A percentile compares a stretch with the other conserved stretches of the same genome.
phyloP scores from a whole-genome alignment of 2,888 invertebrate genomes.

The Polia nebulosa region DNA sequence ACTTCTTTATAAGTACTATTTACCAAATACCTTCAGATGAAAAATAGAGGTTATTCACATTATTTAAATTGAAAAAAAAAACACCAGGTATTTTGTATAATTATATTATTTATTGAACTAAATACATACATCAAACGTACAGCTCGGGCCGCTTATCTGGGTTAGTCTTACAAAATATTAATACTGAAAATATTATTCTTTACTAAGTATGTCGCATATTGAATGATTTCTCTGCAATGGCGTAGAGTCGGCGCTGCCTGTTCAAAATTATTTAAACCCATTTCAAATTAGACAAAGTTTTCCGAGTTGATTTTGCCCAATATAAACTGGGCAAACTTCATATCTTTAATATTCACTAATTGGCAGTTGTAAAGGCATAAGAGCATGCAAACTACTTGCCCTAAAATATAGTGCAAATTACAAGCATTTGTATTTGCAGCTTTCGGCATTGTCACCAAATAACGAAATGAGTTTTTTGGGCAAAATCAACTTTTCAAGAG shows the following conservation, averaged over 20 bases:
- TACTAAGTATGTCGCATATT: constrained; percentile 49
- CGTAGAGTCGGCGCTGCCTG: constrained; percentile 1
- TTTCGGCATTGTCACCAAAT: neutral
- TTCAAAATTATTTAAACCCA: no score
- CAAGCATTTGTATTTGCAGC: no score
- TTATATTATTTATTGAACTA: constrained; percentile 64
- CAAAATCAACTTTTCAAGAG: constrained; percentile 10
- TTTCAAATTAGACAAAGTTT: neutral
- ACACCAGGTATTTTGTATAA: constrained; percentile 7
- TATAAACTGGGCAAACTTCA: neutral
- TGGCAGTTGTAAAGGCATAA: no score
- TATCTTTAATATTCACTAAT: no score
- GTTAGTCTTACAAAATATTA: constrained; percentile 73
- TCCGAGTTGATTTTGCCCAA: neutral
- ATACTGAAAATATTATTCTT: constrained; percentile 70
- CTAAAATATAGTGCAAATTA: no score
- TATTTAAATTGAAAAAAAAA: constrained; percentile 5
- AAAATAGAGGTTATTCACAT: no score
- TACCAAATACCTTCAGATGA: no score
- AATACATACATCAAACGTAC: constrained; percentile 65
- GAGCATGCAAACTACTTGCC: no score
- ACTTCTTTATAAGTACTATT: no score
- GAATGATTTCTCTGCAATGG: constrained; percentile 9
- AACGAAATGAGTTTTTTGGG: no score
- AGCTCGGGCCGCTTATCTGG: constrained; percentile 34